These are phyloP conservation scores for Micromesistius poutassou DNA, from an alignment of 2,797 vertebrate species.

Conservation along the genomic window DNA sequence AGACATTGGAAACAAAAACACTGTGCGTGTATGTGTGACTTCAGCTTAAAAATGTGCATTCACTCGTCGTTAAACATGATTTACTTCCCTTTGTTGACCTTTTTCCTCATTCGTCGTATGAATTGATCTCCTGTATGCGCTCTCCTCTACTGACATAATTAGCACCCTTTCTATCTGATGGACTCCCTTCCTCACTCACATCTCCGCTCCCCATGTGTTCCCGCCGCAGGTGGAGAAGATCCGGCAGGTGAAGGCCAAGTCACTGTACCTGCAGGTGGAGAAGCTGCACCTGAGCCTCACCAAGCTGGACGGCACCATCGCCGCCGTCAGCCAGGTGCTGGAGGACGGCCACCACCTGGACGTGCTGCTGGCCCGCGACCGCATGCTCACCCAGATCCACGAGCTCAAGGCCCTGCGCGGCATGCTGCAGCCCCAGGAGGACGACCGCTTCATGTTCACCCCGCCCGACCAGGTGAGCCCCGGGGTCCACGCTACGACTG, in stretches of 20 bases:
- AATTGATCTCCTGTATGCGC: neutral
- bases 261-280: constrained; percentile 96
- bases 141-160: neutral
- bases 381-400: constrained; percentile 95
- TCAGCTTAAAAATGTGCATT: neutral
- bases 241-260: constrained; percentile 97
- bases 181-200: neutral
- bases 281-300: constrained; percentile 94
- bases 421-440: constrained; percentile 92
- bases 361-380: constrained; percentile 89
- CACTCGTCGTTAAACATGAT: neutral
- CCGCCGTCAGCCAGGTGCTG: constrained; percentile 91
- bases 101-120: neutral
- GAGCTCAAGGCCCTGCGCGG: constrained; percentile 90
- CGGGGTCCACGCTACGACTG: neutral
- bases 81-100: neutral
- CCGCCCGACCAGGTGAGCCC: constrained; percentile 86
- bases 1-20: too few species aligned
- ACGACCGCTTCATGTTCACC: constrained; percentile 94
- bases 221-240: constrained; percentile 92
- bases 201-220: neutral
- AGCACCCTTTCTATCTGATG: neutral
- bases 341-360: constrained; percentile 93
- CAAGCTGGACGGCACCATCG: constrained; percentile 94
- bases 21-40: too few species aligned